A percentile compares a stretch with the other conserved stretches of the same genome.
These are phyloP conservation scores for Daboia siamensis DNA, from an alignment of 2,113 vertebrate species.

Conservation along the genomic window DNA sequence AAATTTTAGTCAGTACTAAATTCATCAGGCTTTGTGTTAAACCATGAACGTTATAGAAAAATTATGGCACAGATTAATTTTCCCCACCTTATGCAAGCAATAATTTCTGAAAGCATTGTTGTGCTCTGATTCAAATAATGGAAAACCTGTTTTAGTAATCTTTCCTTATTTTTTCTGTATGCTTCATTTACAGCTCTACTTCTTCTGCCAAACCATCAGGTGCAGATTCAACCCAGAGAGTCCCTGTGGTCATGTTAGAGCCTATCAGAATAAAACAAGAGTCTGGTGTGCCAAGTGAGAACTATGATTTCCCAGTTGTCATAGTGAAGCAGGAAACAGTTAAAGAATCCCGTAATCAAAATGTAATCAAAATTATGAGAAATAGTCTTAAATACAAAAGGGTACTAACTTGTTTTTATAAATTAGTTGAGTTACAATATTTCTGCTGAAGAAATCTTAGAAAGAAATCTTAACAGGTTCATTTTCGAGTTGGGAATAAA, in stretches of 20 bases:
- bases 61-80: neutral
- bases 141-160: neutral
- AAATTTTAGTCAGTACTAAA: neutral
- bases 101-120: neutral
- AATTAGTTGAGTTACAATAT: neutral
- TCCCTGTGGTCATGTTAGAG: conserved; percentile 76
- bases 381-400: conserved; percentile 18
- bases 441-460: neutral
- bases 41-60: neutral
- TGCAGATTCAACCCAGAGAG: conserved; percentile 77
- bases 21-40: neutral
- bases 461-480: no score
- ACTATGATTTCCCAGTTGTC: conserved; percentile 77
- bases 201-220: conserved; percentile 76
- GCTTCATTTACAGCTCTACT: conserved; percentile 65
- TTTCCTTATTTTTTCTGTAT: neutral
- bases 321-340: conserved; percentile 75
- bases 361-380: conserved; percentile 62
- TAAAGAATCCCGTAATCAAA: conserved; percentile 68
- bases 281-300: conserved; percentile 64
- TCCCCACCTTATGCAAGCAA: neutral
- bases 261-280: conserved; percentile 79
- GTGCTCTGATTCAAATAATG: neutral
- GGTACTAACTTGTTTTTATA: neutral
- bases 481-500: no score